Percentiles rank a stretch among this genome's conserved stretches.
Conservation (phyloP, 2,113 vertebrate species). For the Prietella phreatophila region DNA sequence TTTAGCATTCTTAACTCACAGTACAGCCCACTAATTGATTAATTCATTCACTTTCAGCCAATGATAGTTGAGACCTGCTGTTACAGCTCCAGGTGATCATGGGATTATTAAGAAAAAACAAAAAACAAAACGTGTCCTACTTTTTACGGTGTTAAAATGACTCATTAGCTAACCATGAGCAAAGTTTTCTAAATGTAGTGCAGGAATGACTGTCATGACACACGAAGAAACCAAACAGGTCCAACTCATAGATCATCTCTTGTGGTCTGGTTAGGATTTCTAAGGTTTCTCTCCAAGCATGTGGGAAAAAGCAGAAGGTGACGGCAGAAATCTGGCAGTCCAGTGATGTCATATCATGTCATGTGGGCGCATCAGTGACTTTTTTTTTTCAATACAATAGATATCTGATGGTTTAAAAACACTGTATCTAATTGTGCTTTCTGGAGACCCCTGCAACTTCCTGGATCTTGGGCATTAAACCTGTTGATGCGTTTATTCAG, state of each 20-base stretch:
- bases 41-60: neutral
- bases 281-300: constrained; percentile 33
- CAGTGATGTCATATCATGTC: constrained; percentile 12
- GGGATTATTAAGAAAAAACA: constrained; percentile 15
- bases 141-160: constrained; percentile 63
- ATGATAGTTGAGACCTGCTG: neutral
- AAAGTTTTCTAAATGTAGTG: constrained; percentile 73
- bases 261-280: constrained; percentile 51
- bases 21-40: neutral
- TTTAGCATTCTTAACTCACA: neutral
- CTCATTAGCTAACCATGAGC: constrained; percentile 64
- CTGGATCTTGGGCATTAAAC: constrained; percentile 43
- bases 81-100: constrained; percentile 51
- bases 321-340: constrained; percentile 47
- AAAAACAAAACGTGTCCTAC: constrained; percentile 24
- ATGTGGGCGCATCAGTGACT: constrained; percentile 19
- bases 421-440: constrained; percentile 5
- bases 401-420: constrained; percentile 13
- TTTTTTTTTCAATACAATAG: neutral
- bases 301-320: constrained; percentile 46
- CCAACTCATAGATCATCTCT: constrained; percentile 50
- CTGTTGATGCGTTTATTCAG: constrained; percentile 36
- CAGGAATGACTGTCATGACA: constrained; percentile 69
- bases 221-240: constrained; percentile 52
- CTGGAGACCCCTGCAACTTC: neutral